Evolutionary conservation across 1,140 invertebrate genomes (phyloP).

Genomic region (Penaeus vannamei): DNA sequence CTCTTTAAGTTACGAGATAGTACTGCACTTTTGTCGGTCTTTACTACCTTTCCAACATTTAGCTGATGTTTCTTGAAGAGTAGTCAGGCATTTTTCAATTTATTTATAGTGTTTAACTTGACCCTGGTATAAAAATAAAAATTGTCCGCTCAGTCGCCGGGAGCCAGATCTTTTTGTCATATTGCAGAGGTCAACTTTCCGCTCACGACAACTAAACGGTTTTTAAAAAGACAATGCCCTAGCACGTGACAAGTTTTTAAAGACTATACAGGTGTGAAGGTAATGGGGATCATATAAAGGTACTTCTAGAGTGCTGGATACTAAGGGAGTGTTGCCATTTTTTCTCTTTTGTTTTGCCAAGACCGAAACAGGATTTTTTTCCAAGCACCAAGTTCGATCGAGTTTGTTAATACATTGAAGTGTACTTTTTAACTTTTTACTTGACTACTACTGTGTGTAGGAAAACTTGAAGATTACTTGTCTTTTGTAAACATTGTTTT

Average conservation of each 20-base stretch:
- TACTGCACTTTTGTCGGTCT: slow-evolving; percentile 42
- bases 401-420: too few relatives aligned
- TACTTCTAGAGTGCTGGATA: slow-evolving; percentile 38
- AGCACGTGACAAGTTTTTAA: background rate
- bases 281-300: slow-evolving; percentile 19
- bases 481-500: too few relatives aligned
- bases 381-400: background rate
- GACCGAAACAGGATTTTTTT: background rate
- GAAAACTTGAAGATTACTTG: too few relatives aligned
- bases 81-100: slow-evolving; percentile 25
- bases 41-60: slow-evolving; percentile 35
- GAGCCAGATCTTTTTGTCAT: too few relatives aligned
- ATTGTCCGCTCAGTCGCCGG: background rate
- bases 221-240: too few relatives aligned
- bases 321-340: slow-evolving; percentile 13
- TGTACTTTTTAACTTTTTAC: too few relatives aligned
- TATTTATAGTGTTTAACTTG: slow-evolving; percentile 12
- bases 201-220: too few relatives aligned
- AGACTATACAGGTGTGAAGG: too few relatives aligned
- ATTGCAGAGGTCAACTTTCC: too few relatives aligned
- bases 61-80: slow-evolving; percentile 39
- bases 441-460: too few relatives aligned
- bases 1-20: slow-evolving; percentile 39
- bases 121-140: slow-evolving; percentile 29
- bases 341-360: background rate